These are phyloP conservation scores for Portunus trituberculatus DNA, from an alignment of 1,140 invertebrate genomes.

Conservation along the genomic window DNA sequence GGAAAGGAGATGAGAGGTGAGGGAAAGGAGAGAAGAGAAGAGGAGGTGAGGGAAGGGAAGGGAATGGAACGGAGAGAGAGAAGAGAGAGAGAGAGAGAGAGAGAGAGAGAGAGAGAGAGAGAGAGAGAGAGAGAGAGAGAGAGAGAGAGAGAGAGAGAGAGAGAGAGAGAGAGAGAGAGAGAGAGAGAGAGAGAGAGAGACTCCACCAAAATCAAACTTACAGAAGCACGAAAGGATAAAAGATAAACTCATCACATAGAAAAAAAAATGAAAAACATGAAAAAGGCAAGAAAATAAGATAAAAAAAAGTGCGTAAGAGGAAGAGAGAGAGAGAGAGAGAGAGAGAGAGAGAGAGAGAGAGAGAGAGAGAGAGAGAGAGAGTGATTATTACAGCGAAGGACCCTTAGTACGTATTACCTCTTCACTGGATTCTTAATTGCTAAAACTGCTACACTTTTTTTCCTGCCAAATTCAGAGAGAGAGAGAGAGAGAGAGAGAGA, in stretches of 20 bases:
- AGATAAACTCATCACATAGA: too few relatives aligned
- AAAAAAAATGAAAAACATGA: too few relatives aligned
- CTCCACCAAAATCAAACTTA: too few relatives aligned
- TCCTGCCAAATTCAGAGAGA: not conserved
- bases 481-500: not conserved
- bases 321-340: not conserved
- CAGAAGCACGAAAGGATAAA: too few relatives aligned
- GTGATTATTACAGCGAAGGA: not conserved
- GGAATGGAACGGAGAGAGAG: conserved; percentile 12
- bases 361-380: not conserved
- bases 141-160: conserved; percentile 30
- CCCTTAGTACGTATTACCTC: too few relatives aligned
- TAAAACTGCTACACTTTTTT: too few relatives aligned
- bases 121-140: conserved; percentile 5
- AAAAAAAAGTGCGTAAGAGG: too few relatives aligned
- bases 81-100: conserved; percentile 58
- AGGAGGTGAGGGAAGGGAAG: not conserved
- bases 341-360: not conserved
- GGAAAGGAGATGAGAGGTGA: not conserved
- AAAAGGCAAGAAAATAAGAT: too few relatives aligned
- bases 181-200: not conserved
- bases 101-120: conserved; percentile 38
- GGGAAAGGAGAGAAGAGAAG: not conserved
- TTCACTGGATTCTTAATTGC: too few relatives aligned
- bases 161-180: not conserved